Evolutionary conservation across 2,113 vertebrate genomes (phyloP).

Genomic region (Enhydra lutris): DNA sequence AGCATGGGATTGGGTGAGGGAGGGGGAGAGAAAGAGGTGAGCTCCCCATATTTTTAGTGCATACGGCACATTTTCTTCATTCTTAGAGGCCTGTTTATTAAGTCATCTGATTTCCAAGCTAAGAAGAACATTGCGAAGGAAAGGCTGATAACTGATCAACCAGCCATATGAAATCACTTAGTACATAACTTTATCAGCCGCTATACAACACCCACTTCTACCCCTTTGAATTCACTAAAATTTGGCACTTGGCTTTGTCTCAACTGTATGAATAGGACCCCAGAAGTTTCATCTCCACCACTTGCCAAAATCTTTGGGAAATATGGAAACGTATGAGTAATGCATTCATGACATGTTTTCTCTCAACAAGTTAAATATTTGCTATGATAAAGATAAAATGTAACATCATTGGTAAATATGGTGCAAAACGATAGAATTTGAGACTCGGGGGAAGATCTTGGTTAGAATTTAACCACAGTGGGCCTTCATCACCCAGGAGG

Average conservation of each 20-base stretch:
- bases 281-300: conserved; percentile 29
- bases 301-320: conserved; percentile 49
- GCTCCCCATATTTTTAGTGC: neutral
- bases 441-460: neutral
- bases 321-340: conserved; percentile 53
- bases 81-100: neutral
- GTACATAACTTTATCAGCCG: neutral
- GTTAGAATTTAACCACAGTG: conserved; percentile 71
- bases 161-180: neutral
- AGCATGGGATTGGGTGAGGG: neutral
- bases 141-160: too few species aligned
- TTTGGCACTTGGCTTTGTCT: neutral
- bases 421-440: conserved; percentile 60
- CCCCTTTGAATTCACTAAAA: neutral
- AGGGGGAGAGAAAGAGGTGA: neutral
- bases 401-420: conserved; percentile 69
- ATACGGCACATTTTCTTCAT: neutral
- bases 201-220: neutral
- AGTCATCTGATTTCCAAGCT: neutral
- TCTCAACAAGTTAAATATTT: conserved; percentile 73
- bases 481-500: conserved; percentile 46
- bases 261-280: neutral
- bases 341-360: conserved; percentile 64
- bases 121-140: neutral
- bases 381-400: conserved; percentile 66